Conservation (phyloP, 1,140 invertebrate genomes). For the Penaeus chinensis region DNA sequence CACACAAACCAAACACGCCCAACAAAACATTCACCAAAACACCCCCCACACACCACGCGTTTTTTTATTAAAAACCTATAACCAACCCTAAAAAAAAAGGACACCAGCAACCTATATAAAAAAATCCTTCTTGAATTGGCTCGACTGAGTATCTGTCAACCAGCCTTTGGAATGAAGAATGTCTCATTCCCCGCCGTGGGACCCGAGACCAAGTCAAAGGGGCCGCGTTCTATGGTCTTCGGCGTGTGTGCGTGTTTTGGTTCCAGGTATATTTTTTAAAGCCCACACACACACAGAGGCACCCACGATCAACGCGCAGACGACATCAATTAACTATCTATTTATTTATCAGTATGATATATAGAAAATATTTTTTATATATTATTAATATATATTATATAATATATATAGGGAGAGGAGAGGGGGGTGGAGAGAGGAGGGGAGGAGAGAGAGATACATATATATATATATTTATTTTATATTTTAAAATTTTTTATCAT, state of each 20-base stretch:
- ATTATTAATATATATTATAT: conserved; percentile 3
- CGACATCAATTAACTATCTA: not conserved
- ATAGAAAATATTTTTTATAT: not conserved
- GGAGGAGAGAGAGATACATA: too few relatives aligned
- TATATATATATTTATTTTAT: too few relatives aligned
- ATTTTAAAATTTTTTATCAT: too few relatives aligned
- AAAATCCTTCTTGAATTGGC: too few relatives aligned
- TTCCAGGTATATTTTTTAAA: not conserved
- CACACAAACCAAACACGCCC: not conserved
- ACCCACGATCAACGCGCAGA: not conserved
- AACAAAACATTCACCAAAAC: not conserved
- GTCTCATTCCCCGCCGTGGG: too few relatives aligned
- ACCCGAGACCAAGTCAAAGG: too few relatives aligned
- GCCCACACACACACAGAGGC: not conserved
- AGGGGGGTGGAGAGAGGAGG: too few relatives aligned
- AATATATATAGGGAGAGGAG: too few relatives aligned
- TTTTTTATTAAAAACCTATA: not conserved
- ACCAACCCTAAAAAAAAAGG: not conserved
- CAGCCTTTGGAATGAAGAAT: too few relatives aligned
- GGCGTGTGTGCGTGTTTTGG: not conserved
- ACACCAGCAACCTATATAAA: too few relatives aligned
- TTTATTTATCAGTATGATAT: not conserved
- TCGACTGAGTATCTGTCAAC: too few relatives aligned
- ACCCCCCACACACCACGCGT: not conserved
- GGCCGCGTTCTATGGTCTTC: not conserved